Evolutionary conservation across 2,113 vertebrate species (phyloP), one percentile per base, ranked within the genome.

Genomic region (Oenanthe melanoleuca): DNA sequence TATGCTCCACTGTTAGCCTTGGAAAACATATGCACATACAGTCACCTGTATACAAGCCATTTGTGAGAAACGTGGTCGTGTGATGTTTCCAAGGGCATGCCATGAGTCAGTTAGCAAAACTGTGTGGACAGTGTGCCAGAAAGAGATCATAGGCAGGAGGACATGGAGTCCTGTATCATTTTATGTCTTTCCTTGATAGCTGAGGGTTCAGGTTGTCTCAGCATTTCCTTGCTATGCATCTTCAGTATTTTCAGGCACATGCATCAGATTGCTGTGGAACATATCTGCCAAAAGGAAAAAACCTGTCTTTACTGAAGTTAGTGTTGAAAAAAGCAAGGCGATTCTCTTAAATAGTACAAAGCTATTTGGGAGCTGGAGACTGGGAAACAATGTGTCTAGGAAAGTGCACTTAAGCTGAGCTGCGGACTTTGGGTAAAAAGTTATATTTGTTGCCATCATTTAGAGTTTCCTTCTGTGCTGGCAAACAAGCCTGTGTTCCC

Each of bases 11-110:
- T 20, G 11, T 49, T 61, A 61, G 59, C 37, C 95, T 65, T 65
- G 26, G 75, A 38, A 73, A 65, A 31, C 0, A 0, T 10, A 3
- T 0, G 2, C 9, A 6, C n/a, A 22, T 73, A 8, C 0, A 0
- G 14, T 60, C 50, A 49, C 63, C 17, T 38, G 5, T 53, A 3
- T 20, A 3, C 8, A 25, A 45, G 22, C 10, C 1, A 2, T 40
- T 44, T 67, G 63, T 75, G 65, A 71, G 57, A 64, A 60, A 8
- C 10, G 14, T 34, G 79, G 11, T 20, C 26, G 37, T 34, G n/a
- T 44, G 61, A 49, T 5, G 1, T 45, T 75, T 79, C 66, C 22
- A 84, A 45, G 78, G 53, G 37, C 38, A 7, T 2, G 3, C 26
- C 34, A 7, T 25, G 56, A 47, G 49, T 55, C 53, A 38, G 23